Base-by-base conservation (phyloP, 2,888 invertebrate species). In the Zonitis immaculata region DNA sequence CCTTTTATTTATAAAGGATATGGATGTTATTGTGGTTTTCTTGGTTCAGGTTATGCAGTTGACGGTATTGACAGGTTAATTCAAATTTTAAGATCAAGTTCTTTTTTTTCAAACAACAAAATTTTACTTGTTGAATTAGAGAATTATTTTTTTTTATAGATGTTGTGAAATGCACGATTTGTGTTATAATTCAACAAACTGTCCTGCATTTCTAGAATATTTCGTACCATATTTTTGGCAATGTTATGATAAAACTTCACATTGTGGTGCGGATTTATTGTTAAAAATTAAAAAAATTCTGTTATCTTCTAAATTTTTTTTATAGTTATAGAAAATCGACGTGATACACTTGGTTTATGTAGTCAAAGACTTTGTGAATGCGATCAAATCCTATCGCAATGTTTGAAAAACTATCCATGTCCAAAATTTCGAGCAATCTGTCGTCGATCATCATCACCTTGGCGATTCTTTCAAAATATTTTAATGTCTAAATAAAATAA, bases 181-280 rank as follows among this genome's bases (percentile, higher is more conserved):
- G 76, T 94, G 94, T 73, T 94, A 94, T 74, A 84, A 87, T 61
- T 80, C 82, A 49, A 85, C 89, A 49, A 85, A 84, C 66, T 93
- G 93, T 66, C 88, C 88, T 3, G 82, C 87, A 71, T 87, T 86
- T 74, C 80, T 89, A 14, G 88, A 90, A 54, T 94, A 94, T 77
- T 86, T 93, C 69, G 86, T 91, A 59, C 91, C 91, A 2, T 94
- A 93, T 73, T 84, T 88, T 65, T 94, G 93, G 93, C 87, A 86
- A 69, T 94, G 94, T 73, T 86, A 86, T 73, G 81, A 80, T 8
- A 86, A 88, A 1, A 80, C 82, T n/a, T n/a, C n/a, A n/a, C n/a
- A n/a, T n/a, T n/a, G n/a, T n/a, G n/a, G n/a, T n/a, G n/a, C n/a
- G n/a, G n/a, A n/a, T n/a, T n/a, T n/a, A n/a, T n/a, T n/a, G n/a